Conservation (phyloP, 2,113 vertebrate species). For the Irena cyanogastra region DNA sequence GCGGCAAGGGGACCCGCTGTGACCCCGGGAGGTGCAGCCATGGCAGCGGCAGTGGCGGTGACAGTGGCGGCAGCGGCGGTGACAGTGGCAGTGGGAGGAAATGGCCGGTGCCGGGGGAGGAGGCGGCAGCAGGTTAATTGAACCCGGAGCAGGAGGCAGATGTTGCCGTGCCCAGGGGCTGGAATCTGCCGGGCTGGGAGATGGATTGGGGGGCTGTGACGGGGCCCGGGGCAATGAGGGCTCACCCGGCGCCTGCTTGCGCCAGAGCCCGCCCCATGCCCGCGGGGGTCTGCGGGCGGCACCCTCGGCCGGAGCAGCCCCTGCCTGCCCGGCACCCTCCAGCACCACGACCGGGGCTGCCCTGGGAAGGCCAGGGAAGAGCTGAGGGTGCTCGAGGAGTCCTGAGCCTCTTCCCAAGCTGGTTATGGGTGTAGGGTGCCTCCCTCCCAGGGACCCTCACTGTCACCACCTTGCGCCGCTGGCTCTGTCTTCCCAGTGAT, state of each 20-base stretch:
- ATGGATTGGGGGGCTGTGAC: slow-evolving; percentile 33
- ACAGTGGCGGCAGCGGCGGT: neutral
- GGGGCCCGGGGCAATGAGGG: neutral
- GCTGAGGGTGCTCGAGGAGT: neutral
- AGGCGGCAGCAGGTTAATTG: slow-evolving; percentile 34
- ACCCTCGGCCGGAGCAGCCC: neutral
- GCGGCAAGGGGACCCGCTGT: neutral
- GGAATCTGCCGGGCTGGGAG: slow-evolving; percentile 41
- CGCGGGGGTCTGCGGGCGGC: neutral
- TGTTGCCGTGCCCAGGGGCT: slow-evolving; percentile 42
- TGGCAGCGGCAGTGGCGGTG: neutral
- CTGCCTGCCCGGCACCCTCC: neutral
- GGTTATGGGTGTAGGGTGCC: neutral
- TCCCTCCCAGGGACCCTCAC: neutral
- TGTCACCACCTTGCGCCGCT: neutral
- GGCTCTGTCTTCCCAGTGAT: neutral
- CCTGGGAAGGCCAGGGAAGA: too few species aligned
- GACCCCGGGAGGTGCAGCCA: neutral
- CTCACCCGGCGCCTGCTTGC: neutral
- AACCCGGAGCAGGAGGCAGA: slow-evolving; percentile 32
- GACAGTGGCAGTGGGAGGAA: neutral
- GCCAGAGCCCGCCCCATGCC: neutral
- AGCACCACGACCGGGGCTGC: too few species aligned
- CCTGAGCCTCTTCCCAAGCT: fast-evolving
- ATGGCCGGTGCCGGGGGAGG: neutral